Evolutionary conservation across 2,888 invertebrate genomes (phyloP).

Genomic region (Sinhomidia bicolor): DNA sequence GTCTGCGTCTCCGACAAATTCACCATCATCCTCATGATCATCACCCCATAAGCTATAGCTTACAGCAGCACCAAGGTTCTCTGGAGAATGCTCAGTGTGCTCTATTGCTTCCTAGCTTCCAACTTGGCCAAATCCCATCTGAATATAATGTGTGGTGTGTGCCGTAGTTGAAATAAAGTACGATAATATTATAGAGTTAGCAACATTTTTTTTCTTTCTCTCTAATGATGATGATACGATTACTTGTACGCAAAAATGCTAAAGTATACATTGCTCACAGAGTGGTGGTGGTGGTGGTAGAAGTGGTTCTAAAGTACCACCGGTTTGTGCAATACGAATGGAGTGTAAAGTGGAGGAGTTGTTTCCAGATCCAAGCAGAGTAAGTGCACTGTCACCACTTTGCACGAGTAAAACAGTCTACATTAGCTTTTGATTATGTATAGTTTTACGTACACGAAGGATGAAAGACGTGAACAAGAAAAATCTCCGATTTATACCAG

Average conservation of each 20-base stretch:
- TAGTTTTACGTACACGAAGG: slow-evolving; percentile 23
- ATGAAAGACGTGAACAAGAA: slow-evolving; percentile 36
- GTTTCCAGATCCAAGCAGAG: slow-evolving; percentile 35
- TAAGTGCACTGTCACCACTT: slow-evolving; percentile 66
- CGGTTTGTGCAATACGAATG: slow-evolving; percentile 13
- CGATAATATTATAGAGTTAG: slow-evolving; percentile 1
- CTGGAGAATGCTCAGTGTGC: slow-evolving; percentile 55
- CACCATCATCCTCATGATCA: not conserved
- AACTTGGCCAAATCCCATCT: slow-evolving; percentile 8
- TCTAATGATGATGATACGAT: slow-evolving; percentile 12
- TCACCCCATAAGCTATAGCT: too few species aligned
- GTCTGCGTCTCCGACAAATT: not conserved
- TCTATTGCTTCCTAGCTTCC: slow-evolving; percentile 6
- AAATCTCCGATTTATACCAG: slow-evolving; percentile 35
- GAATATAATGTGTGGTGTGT: not conserved
- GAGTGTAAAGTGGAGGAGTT: slow-evolving; percentile 42
- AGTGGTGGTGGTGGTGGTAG: not conserved
- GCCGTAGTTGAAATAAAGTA: slow-evolving; percentile 24
- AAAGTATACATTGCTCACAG: not conserved
- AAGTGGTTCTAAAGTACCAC: not conserved
- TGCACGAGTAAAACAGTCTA: slow-evolving; percentile 14
- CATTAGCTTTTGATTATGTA: slow-evolving; percentile 25
- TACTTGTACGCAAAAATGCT: slow-evolving; percentile 40
- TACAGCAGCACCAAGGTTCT: slow-evolving; percentile 39
- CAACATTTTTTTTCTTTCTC: slow-evolving; percentile 36